Evolutionary conservation across 2,888 invertebrate species (phyloP).

Genomic region (Erebia palarica): DNA sequence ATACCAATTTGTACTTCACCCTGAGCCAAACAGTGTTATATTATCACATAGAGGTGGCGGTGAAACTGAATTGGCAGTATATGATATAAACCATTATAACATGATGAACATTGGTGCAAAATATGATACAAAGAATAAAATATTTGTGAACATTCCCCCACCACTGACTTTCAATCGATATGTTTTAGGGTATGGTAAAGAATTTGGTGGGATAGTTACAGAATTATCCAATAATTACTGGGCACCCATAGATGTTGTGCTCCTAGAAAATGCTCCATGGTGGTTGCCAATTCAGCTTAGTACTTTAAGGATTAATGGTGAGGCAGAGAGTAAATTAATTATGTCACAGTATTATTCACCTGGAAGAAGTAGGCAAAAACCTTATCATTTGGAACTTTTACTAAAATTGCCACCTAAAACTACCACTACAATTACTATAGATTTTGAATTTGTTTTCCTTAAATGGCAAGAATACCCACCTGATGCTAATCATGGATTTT

Average conservation of each 20-base stretch:
- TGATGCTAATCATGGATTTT: conserved; percentile 99
- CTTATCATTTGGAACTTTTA: conserved; percentile 94
- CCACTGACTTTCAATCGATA: conserved; percentile 91
- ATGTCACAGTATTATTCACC: conserved; percentile 84
- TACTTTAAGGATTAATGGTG: conserved; percentile 87
- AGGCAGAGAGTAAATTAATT: conserved; percentile 81
- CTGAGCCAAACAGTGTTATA: conserved; percentile 82
- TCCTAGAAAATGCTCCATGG: conserved; percentile 96
- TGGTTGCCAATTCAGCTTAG: conserved; percentile 94
- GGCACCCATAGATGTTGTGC: conserved; percentile 87
- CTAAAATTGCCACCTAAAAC: conserved; percentile 91
- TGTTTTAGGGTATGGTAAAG: conserved; percentile 95
- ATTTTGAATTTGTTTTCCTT: conserved; percentile 97
- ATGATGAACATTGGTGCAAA: conserved; percentile 87
- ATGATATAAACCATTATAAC: conserved; percentile 83
- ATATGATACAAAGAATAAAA: conserved; percentile 71
- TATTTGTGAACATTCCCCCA: conserved; percentile 80
- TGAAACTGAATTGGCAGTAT: conserved; percentile 86
- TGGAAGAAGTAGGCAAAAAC: conserved; percentile 90
- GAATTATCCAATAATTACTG: conserved; percentile 92
- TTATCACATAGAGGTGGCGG: conserved; percentile 87
- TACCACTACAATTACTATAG: conserved; percentile 90
- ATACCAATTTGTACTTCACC: conserved; percentile 84
- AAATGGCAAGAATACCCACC: conserved; percentile 99
- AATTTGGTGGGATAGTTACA: conserved; percentile 93